phyloP scores from a whole-genome alignment of 2,113 vertebrate genomes.

The Myotis yumanensis region DNA sequence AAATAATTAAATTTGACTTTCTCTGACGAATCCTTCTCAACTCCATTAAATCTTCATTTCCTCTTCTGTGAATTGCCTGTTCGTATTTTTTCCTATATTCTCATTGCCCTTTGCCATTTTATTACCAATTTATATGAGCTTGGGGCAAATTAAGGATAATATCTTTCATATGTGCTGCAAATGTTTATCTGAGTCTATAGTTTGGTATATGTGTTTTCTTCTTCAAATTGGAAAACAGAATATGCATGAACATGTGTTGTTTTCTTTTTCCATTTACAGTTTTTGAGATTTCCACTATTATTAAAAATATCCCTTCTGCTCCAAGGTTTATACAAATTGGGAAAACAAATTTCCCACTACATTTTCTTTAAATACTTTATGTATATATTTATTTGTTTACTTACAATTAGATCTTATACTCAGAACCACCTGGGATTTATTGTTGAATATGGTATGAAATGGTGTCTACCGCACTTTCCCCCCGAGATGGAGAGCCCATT shows the following conservation, averaged over 20 bases:
- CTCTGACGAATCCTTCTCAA: background rate
- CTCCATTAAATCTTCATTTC: background rate
- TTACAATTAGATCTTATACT: background rate
- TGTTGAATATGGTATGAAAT: background rate
- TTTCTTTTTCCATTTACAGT: background rate
- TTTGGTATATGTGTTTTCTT: background rate
- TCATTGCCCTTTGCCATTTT: background rate
- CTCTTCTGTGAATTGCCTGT: background rate
- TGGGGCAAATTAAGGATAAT: background rate
- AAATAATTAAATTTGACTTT: conserved; percentile 6
- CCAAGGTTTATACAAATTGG: background rate
- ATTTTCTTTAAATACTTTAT: background rate
- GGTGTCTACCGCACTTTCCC: background rate
- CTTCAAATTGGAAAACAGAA: background rate
- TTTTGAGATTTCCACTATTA: background rate
- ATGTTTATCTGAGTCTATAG: background rate
- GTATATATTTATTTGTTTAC: background rate
- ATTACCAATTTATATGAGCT: background rate
- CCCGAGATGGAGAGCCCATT: background rate
- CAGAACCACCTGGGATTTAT: background rate
- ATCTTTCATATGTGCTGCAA: background rate
- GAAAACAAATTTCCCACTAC: background rate
- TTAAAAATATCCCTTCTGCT: background rate
- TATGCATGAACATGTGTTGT: background rate
- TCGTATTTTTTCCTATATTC: background rate